Conservation (phyloP, 2,113 vertebrate species). For the Vidua chalybeata region DNA sequence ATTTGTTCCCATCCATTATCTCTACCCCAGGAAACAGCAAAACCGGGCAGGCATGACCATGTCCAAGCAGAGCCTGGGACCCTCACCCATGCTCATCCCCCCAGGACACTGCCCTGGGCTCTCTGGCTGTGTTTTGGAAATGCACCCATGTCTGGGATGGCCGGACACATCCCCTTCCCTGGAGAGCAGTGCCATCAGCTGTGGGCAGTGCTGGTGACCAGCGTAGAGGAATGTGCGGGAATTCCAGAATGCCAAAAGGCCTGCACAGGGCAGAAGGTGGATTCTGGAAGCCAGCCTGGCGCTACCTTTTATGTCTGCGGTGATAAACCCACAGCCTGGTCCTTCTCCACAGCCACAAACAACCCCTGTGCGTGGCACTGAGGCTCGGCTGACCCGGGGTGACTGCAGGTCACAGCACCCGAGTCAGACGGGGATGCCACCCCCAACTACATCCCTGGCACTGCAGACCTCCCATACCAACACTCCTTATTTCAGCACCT, state of each 20-base stretch:
- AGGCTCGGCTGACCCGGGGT: accelerated
- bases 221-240: accelerated
- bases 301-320: background rate
- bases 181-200: background rate
- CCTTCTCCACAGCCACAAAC: background rate
- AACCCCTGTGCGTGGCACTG: background rate
- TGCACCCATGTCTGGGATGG: accelerated
- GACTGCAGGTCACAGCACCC: accelerated
- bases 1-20: background rate
- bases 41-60: background rate
- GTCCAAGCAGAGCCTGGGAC: background rate
- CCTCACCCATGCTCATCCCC: accelerated
- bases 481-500: background rate
- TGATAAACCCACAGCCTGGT: background rate
- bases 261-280: background rate
- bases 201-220: background rate
- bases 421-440: accelerated
- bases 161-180: accelerated
- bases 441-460: background rate
- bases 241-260: background rate
- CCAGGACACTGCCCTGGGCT: accelerated
- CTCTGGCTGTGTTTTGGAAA: background rate
- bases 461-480: accelerated
- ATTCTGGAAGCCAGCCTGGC: background rate
- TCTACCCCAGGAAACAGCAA: background rate